Percentiles rank a stretch among this genome's conserved stretches.
Conservation (phyloP, 1,140 invertebrate species). For the Adelges cooleyi region DNA sequence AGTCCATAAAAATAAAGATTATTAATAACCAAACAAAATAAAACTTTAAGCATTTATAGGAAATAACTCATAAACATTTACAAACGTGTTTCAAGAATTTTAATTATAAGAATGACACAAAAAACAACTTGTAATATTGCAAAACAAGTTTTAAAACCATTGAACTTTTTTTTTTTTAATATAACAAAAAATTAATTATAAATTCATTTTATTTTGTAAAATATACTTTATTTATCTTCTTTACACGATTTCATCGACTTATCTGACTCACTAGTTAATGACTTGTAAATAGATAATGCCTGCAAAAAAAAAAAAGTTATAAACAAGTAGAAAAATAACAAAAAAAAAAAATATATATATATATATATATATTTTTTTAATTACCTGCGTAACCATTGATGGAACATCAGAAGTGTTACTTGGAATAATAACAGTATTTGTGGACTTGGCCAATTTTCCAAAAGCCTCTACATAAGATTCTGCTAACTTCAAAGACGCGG, state of each 20-base stretch:
- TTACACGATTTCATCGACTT: background rate
- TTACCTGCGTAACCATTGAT: conserved; percentile 70
- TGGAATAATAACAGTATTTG: conserved; percentile 90
- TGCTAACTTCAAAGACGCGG: conserved; percentile 81
- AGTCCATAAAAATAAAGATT: no score
- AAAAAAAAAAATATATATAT: background rate
- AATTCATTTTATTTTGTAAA: background rate
- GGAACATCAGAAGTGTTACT: conserved; percentile 78
- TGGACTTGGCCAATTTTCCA: conserved; percentile 79
- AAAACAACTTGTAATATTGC: no score
- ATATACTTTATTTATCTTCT: conserved; percentile 13
- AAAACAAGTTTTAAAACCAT: no score
- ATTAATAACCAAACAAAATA: no score
- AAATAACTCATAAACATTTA: no score
- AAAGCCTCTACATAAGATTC: conserved; percentile 94
- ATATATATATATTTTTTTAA: background rate
- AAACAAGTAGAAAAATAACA: background rate
- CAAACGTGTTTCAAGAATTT: no score
- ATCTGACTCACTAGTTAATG: background rate
- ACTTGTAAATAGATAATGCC: conserved; percentile 31
- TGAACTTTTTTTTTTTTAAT: background rate
- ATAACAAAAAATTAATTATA: background rate
- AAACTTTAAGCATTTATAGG: no score
- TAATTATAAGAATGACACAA: no score
- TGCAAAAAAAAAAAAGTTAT: conserved; percentile 7